These are phyloP conservation scores for Pharmacophagus antenor DNA, from an alignment of 2,888 invertebrate genomes.

Conservation along the genomic window DNA sequence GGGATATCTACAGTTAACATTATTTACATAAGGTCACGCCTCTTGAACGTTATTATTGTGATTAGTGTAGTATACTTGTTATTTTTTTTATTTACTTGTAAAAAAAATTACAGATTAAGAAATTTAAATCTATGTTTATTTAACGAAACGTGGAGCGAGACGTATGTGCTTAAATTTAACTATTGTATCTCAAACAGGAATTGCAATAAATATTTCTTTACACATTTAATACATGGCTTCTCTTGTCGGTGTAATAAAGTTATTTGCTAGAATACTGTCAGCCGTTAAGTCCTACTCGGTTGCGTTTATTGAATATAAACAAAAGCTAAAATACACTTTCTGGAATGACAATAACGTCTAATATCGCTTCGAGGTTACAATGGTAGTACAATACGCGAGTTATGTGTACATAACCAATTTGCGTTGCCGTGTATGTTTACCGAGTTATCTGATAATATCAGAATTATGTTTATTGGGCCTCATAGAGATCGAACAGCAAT, in stretches of 20 bases:
- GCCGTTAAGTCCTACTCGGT: constrained; percentile 19
- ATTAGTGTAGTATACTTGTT: not conserved
- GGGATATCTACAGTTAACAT: constrained; percentile 24
- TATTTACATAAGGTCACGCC: constrained; percentile 19
- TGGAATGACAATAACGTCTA: not conserved
- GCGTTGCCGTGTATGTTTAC: constrained; percentile 31
- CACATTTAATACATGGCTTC: constrained; percentile 19
- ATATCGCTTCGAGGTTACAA: constrained; percentile 4
- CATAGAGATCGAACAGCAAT: constrained; percentile 31
- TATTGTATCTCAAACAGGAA: constrained; percentile 14
- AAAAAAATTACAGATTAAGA: too few relatives aligned
- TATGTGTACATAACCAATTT: constrained; percentile 30
- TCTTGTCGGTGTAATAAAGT: constrained; percentile 27
- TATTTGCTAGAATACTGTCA: constrained; percentile 30
- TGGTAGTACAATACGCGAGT: constrained; percentile 23
- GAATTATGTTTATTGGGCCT: constrained; percentile 32
- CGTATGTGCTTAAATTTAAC: constrained; percentile 14
- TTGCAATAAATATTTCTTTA: constrained; percentile 24
- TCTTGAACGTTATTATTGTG: constrained; percentile 1
- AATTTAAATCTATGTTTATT: too few relatives aligned
- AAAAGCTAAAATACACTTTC: constrained; percentile 14
- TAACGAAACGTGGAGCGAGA: not conserved
- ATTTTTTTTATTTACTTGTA: not conserved
- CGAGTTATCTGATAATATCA: constrained; percentile 31
- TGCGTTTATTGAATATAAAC: constrained; percentile 11